Evolutionary conservation across 1,140 invertebrate species (phyloP).

Genomic region (Hesperophylax magnus): DNA sequence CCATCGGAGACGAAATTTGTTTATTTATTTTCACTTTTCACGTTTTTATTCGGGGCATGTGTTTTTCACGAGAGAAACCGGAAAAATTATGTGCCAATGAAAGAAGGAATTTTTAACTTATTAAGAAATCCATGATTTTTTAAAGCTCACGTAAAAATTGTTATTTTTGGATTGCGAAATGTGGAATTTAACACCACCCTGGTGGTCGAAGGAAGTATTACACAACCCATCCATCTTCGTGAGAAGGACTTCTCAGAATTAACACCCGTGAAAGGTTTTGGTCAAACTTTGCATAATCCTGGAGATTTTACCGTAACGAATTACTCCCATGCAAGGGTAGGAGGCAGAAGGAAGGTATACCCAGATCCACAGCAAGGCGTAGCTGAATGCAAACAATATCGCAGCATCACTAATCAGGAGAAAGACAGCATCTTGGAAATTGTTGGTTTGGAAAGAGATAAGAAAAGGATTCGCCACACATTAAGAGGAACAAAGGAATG

Average conservation of each 20-base stretch:
- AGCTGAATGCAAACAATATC: background rate
- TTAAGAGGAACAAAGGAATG: conserved; percentile 4
- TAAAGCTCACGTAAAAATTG: no score
- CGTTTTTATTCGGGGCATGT: no score
- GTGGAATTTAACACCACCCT: background rate
- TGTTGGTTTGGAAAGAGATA: background rate
- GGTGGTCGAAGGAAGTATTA: background rate
- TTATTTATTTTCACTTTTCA: no score
- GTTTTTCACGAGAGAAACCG: no score
- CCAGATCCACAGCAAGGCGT: background rate
- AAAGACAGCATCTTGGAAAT: conserved; percentile 4
- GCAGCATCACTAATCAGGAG: conserved; percentile 1
- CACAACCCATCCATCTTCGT: background rate
- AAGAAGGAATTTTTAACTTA: no score
- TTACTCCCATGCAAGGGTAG: background rate
- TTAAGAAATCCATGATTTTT: no score
- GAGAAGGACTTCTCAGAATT: background rate
- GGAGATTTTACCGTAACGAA: background rate
- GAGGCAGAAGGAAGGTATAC: background rate
- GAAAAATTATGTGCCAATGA: no score
- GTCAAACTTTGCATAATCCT: conserved; percentile 2
- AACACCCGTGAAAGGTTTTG: background rate
- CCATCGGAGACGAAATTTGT: no score
- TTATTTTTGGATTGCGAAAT: no score
- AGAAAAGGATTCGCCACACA: conserved; percentile 8